These are phyloP conservation scores for Drosophila guanche DNA, from an alignment of 1,140 invertebrate genomes.

Conservation along the genomic window DNA sequence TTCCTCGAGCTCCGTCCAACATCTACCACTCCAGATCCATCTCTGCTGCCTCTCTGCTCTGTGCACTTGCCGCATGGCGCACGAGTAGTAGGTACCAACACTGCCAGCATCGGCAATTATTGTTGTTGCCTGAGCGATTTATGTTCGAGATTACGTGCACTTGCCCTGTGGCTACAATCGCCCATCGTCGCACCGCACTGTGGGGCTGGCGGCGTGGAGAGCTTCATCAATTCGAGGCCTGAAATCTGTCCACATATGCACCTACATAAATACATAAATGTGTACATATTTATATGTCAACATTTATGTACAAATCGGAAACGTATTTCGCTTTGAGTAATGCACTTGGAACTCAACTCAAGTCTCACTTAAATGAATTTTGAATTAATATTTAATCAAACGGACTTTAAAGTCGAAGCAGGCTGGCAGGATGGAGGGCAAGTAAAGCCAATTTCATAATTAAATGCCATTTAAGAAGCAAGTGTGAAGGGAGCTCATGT, in stretches of 20 bases:
- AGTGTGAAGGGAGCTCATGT: not conserved
- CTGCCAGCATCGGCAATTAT: slow-evolving; percentile 58
- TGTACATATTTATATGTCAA: no score
- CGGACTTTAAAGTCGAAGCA: no score
- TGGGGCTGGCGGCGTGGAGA: slow-evolving; percentile 9
- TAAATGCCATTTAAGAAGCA: not conserved
- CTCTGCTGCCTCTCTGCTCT: not conserved
- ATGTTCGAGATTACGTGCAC: slow-evolving; percentile 68
- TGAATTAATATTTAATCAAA: no score
- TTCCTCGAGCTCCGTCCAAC: slow-evolving; percentile 4
- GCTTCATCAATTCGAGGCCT: slow-evolving; percentile 27
- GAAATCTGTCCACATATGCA: no score
- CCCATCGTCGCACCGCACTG: slow-evolving; percentile 19
- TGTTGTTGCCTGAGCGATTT: slow-evolving; percentile 63
- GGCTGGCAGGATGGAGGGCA: no score
- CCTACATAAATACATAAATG: no score
- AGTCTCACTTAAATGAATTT: slow-evolving; percentile 13
- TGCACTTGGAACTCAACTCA: not conserved
- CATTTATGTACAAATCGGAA: no score
- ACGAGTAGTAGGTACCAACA: slow-evolving; percentile 1
- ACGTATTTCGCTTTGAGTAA: no score
- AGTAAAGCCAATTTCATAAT: not conserved
- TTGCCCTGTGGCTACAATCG: slow-evolving; percentile 38
- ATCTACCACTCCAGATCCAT: slow-evolving; percentile 3
- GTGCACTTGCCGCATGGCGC: no score